Conservation (phyloP, 2,888 invertebrate genomes). For the Eudemis profundana region DNA sequence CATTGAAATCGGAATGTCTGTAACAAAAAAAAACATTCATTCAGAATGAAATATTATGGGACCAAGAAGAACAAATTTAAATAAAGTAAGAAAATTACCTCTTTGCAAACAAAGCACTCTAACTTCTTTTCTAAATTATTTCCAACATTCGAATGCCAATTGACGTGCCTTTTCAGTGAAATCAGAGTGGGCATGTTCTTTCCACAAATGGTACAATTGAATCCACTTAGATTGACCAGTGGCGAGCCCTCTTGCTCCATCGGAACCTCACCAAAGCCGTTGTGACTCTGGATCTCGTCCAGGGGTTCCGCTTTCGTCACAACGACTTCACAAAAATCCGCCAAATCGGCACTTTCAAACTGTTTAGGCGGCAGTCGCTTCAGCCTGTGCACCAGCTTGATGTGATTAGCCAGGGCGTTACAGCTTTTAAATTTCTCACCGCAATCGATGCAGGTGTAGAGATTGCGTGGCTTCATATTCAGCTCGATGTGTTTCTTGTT, state of each 20-base stretch:
- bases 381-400: conserved; percentile 73
- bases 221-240: conserved; percentile 68
- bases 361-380: conserved; percentile 59
- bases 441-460: conserved; percentile 79
- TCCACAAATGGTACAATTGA: conserved; percentile 77
- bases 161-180: conserved; percentile 77
- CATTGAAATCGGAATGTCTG: conserved; percentile 78
- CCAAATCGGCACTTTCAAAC: conserved; percentile 61
- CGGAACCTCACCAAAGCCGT: conserved; percentile 77
- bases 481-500: conserved; percentile 73
- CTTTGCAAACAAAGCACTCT: conserved; percentile 78
- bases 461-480: conserved; percentile 75
- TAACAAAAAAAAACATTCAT: conserved; percentile 48
- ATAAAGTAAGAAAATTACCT: conserved; percentile 60
- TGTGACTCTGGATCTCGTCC: conserved; percentile 80
- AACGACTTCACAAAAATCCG: conserved; percentile 86
- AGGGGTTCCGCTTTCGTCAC: conserved; percentile 84
- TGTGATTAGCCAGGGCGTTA: conserved; percentile 72
- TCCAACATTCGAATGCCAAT: conserved; percentile 77
- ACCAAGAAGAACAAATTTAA: not conserved
- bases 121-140: conserved; percentile 69
- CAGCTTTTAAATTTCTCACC: conserved; percentile 74
- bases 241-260: conserved; percentile 51
- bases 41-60: not conserved
- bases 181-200: conserved; percentile 77